A percentile compares a stretch with the other conserved stretches of the same genome.
These are phyloP conservation scores for Oikopleura albicans DNA, from an alignment of 23 tunicate genomes.

Conservation along the genomic window DNA sequence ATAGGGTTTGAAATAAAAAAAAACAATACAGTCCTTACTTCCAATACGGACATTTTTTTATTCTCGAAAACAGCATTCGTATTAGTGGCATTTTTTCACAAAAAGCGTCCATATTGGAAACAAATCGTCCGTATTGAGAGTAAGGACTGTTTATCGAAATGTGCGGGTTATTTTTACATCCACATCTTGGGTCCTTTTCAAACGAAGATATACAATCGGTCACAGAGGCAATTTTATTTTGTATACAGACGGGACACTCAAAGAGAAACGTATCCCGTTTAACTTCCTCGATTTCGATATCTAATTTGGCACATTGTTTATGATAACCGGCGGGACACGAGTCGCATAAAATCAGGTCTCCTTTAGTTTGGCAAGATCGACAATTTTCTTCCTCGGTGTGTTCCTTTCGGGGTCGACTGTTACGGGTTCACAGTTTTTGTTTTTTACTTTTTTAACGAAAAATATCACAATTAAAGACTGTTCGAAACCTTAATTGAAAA, in stretches of 20 bases:
- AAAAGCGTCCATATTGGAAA: no score
- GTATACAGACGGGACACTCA: neutral
- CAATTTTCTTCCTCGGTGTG: constrained; percentile 3
- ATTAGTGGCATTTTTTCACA: no score
- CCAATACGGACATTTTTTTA: no score
- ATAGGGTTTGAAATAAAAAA: no score
- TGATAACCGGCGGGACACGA: constrained; percentile 2
- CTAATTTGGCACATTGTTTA: neutral
- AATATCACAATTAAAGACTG: no score
- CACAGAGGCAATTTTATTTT: neutral
- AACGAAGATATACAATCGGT: neutral
- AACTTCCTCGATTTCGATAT: neutral
- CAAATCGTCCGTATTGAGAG: no score
- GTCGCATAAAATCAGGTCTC: neutral
- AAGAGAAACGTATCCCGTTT: neutral
- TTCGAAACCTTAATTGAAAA: no score
- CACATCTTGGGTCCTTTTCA: neutral
- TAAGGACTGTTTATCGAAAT: no score
- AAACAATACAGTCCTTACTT: no score
- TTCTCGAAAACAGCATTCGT: no score
- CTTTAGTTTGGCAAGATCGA: neutral
- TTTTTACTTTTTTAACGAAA: neutral
- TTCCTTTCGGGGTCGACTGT: neutral
- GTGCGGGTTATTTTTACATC: no score
- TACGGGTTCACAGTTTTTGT: no score